Conservation (phyloP, 1,140 invertebrate species). For the Grapholita molesta region DNA sequence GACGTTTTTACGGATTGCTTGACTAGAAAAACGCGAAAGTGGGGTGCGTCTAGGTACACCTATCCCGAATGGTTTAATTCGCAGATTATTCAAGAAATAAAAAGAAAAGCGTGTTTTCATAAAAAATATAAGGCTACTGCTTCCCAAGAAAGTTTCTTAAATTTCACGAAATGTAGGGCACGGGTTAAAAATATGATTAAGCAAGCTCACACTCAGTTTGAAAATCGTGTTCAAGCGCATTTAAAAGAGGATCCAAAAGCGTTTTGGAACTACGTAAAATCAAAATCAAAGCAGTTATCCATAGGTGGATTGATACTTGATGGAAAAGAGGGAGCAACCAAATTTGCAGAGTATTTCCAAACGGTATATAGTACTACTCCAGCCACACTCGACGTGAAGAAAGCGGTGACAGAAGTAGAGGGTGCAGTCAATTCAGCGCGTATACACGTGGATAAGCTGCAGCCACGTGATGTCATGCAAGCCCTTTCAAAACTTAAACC, state of each 20-base stretch:
- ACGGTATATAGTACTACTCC: too few relatives aligned
- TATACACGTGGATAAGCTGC: too few relatives aligned
- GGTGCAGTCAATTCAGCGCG: too few relatives aligned
- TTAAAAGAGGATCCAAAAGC: slow-evolving; percentile 10
- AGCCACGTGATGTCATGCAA: too few relatives aligned
- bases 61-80: slow-evolving; percentile 13
- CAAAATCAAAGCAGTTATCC: neutral
- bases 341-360: too few relatives aligned
- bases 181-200: slow-evolving; percentile 4
- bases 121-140: neutral
- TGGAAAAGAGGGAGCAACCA: too few relatives aligned
- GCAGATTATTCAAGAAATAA: slow-evolving; percentile 3
- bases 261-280: slow-evolving; percentile 19
- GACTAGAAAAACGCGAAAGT: neutral
- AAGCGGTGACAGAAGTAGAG: too few relatives aligned
- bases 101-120: neutral
- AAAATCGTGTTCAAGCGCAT: neutral
- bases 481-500: too few relatives aligned
- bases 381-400: too few relatives aligned
- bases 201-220: neutral
- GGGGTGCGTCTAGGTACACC: neutral
- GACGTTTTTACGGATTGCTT: neutral
- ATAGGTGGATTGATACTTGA: too few relatives aligned
- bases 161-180: slow-evolving; percentile 6
- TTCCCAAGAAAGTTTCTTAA: neutral